These are phyloP conservation scores for Hipparchia semele DNA, from an alignment of 2,888 invertebrate genomes.

Conservation along the genomic window DNA sequence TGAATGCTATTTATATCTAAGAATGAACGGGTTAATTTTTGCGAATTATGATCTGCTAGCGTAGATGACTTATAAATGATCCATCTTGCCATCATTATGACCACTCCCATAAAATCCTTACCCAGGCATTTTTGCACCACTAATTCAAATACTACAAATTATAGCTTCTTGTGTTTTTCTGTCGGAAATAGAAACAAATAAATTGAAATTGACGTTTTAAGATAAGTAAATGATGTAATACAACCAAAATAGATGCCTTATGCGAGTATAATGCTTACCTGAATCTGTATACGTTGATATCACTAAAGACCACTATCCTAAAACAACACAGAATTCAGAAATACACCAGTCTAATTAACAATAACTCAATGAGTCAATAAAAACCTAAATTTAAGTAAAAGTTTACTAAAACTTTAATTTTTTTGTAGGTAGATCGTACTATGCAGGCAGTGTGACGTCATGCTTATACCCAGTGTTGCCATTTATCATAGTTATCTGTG, in stretches of 20 bases:
- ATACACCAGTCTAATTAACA: neutral
- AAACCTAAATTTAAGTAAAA: neutral
- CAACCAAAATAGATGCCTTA: conserved; percentile 55
- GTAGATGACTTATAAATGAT: conserved; percentile 40
- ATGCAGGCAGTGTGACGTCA: too few relatives aligned
- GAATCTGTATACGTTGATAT: conserved; percentile 4
- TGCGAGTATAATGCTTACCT: conserved; percentile 27
- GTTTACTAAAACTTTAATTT: too few relatives aligned
- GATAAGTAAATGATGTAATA: conserved; percentile 61
- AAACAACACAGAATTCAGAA: neutral
- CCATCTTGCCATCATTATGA: conserved; percentile 48
- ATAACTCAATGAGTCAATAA: neutral
- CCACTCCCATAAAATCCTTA: conserved; percentile 77
- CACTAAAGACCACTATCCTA: neutral
- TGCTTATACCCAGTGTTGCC: too few relatives aligned
- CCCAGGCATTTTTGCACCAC: conserved; percentile 71
- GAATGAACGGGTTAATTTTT: neutral
- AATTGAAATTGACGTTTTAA: conserved; percentile 36
- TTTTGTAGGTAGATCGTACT: too few relatives aligned
- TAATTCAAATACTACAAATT: conserved; percentile 35
- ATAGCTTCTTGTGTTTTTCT: conserved; percentile 46
- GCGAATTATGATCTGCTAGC: conserved; percentile 10
- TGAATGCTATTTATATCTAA: neutral
- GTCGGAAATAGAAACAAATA: conserved; percentile 61
- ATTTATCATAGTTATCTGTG: too few relatives aligned